Evolutionary conservation across 2,888 invertebrate genomes (phyloP).

Genomic region (Tipula helvola): DNA sequence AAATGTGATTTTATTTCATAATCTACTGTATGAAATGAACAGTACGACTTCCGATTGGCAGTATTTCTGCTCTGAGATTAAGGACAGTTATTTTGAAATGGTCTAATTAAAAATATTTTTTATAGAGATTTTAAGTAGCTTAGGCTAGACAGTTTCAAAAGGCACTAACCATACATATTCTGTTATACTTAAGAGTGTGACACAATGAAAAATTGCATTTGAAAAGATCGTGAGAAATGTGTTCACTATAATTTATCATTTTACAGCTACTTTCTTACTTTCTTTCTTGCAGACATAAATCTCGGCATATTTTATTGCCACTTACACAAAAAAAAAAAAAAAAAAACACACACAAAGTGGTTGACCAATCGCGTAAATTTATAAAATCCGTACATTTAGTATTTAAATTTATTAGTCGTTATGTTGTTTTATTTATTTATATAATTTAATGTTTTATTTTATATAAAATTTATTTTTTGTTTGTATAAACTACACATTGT

Average conservation of each 20-base stretch:
- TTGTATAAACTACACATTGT: neutral
- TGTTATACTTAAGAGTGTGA: neutral
- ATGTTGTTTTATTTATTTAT: conserved; percentile 4
- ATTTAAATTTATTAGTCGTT: neutral
- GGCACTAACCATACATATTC: neutral
- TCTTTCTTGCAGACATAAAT: neutral
- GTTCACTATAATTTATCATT: neutral
- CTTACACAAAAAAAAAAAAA: neutral
- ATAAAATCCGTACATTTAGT: neutral
- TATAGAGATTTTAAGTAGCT: neutral
- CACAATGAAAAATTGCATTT: neutral
- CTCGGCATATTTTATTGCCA: neutral
- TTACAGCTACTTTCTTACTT: neutral
- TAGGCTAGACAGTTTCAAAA: neutral
- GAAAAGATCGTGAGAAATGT: neutral
- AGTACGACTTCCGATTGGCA: neutral
- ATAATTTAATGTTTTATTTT: neutral
- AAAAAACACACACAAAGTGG: neutral
- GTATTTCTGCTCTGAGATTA: neutral
- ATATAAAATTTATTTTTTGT: too few relatives aligned
- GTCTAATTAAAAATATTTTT: neutral
- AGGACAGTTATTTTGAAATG: neutral
- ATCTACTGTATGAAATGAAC: neutral
- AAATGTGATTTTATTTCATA: neutral
- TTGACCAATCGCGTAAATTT: neutral